Evolutionary conservation across 2,888 invertebrate genomes (phyloP).

Genomic region (Alloscopus bannaensis): DNA sequence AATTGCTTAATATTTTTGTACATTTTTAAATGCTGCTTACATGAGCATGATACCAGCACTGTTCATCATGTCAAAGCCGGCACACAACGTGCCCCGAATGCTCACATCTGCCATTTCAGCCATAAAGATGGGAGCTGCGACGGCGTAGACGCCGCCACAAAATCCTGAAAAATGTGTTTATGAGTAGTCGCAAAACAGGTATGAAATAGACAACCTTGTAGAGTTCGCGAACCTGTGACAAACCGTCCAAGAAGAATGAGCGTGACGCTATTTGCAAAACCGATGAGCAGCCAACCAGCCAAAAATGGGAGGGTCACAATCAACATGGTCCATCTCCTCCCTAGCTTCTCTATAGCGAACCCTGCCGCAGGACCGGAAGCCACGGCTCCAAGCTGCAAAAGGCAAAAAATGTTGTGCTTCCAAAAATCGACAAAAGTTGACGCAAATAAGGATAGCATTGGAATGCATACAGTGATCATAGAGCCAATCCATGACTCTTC

Average conservation of each 20-base stretch:
- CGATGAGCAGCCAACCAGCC: conserved; percentile 56
- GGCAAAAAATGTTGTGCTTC: too few species aligned
- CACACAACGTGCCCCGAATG: conserved; percentile 58
- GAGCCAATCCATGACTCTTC: too few species aligned
- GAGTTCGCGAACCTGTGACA: conserved; percentile 40
- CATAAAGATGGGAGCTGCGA: conserved; percentile 63
- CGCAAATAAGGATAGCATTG: too few species aligned
- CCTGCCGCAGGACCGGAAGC: conserved; percentile 54
- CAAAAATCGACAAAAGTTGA: too few species aligned
- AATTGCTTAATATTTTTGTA: background rate
- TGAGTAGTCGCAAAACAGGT: background rate
- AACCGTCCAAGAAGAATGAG: conserved; percentile 58
- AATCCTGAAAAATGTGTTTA: conserved; percentile 4
- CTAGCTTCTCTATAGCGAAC: conserved; percentile 50
- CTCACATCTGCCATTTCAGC: conserved; percentile 62
- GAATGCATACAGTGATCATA: too few species aligned
- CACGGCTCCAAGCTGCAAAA: conserved; percentile 63
- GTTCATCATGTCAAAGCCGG: conserved; percentile 64
- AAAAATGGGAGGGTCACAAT: conserved; percentile 57
- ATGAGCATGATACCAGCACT: conserved; percentile 61
- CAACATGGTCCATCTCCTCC: conserved; percentile 50
- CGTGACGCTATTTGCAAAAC: conserved; percentile 34
- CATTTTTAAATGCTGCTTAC: conserved; percentile 34
- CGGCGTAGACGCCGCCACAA: conserved; percentile 49
- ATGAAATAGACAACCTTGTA: background rate